These are phyloP conservation scores for Ptilodon capucinus DNA, from an alignment of 2,888 invertebrate genomes.

Conservation along the genomic window DNA sequence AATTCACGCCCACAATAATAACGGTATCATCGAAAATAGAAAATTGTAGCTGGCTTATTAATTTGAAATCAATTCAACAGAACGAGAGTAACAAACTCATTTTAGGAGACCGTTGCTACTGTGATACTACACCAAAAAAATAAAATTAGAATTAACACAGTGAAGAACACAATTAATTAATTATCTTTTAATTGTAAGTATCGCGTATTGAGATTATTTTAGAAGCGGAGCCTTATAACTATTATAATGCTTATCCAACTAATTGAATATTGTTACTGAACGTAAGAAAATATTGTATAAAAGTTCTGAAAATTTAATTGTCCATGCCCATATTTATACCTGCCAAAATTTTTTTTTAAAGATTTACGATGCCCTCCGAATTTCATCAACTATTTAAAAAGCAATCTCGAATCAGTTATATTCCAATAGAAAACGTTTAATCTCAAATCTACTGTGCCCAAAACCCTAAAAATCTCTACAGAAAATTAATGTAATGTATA, in stretches of 20 bases:
- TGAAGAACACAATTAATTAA: background rate
- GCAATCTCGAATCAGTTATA: background rate
- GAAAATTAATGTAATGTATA: constrained; percentile 13
- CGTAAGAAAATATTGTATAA: no score
- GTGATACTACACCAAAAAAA: background rate
- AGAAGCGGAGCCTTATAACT: no score
- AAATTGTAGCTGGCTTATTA: constrained; percentile 21
- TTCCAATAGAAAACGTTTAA: constrained; percentile 2
- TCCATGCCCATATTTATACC: no score
- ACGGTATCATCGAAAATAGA: constrained; percentile 25
- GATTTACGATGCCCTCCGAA: background rate
- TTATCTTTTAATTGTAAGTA: no score
- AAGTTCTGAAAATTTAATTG: background rate
- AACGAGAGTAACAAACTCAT: constrained; percentile 11
- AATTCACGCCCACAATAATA: constrained; percentile 29
- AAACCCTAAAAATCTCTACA: constrained; percentile 7
- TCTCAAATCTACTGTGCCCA: constrained; percentile 6
- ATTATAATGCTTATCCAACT: no score
- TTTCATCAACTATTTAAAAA: constrained; percentile 2
- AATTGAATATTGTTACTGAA: no score
- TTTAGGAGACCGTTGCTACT: background rate
- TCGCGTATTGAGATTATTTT: no score
- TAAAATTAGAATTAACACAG: background rate
- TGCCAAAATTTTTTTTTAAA: background rate
- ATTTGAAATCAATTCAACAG: constrained; percentile 27